Percentiles rank a stretch among this genome's conserved stretches.
These are phyloP conservation scores for Mimas tiliae DNA, from an alignment of 2,888 invertebrate genomes.

Conservation along the genomic window DNA sequence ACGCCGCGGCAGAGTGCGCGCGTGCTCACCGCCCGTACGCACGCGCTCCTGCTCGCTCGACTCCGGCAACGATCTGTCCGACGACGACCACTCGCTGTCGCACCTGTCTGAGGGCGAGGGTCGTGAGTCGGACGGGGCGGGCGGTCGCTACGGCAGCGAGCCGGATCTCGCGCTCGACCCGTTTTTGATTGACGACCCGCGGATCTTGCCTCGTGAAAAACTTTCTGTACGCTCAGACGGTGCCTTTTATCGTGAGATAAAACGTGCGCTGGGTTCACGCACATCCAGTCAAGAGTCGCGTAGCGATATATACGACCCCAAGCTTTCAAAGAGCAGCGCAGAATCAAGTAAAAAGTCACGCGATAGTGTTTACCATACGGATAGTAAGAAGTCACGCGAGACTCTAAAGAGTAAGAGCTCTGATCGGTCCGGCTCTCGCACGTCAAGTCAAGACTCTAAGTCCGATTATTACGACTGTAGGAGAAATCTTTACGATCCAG, in stretches of 20 bases:
- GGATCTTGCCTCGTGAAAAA: conserved; percentile 89
- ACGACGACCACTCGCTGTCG: conserved; percentile 87
- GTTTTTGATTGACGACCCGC: conserved; percentile 91
- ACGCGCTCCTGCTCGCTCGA: conserved; percentile 90
- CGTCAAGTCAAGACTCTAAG: conserved; percentile 89
- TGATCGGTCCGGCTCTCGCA: conserved; percentile 85
- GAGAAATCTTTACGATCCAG: conserved; percentile 75
- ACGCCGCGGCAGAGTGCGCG: conserved; percentile 59
- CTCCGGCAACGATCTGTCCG: conserved; percentile 91
- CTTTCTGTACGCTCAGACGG: conserved; percentile 90
- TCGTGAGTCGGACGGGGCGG: conserved; percentile 83
- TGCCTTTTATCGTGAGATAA: conserved; percentile 88
- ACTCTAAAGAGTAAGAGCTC: conserved; percentile 87
- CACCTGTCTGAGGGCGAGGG: conserved; percentile 80
- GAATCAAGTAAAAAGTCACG: conserved; percentile 87
- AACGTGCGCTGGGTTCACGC: conserved; percentile 86
- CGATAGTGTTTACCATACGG: conserved; percentile 87
- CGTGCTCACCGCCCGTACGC: conserved; percentile 67
- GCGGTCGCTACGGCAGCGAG: conserved; percentile 87
- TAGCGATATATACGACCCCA: conserved; percentile 88
- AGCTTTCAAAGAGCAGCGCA: conserved; percentile 86
- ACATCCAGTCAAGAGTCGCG: conserved; percentile 89
- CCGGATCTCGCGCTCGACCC: conserved; percentile 90
- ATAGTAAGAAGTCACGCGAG: conserved; percentile 87
- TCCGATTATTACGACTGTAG: conserved; percentile 89